Evolutionary conservation across 2,797 vertebrate genomes (phyloP).

Genomic region (Ceryle rudis): DNA sequence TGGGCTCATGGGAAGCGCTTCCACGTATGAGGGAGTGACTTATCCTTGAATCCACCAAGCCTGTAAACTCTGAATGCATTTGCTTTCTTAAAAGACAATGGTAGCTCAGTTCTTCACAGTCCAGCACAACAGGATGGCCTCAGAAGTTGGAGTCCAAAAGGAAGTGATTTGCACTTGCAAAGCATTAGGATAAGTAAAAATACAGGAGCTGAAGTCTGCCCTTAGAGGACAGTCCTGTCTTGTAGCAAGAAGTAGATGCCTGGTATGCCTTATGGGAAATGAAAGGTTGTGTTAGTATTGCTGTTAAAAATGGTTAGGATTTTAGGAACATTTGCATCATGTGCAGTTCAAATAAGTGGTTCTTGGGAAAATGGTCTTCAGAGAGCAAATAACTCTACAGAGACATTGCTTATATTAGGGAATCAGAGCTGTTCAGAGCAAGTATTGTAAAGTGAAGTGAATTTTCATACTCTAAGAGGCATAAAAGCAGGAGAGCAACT

Average conservation of each 20-base stretch:
- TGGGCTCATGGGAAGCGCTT: rapidly evolving
- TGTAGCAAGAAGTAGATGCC: not conserved
- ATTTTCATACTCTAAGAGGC: not conserved
- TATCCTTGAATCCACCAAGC: not conserved
- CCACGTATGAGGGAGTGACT: not conserved
- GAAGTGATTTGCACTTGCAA: not conserved
- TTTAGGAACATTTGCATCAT: not conserved
- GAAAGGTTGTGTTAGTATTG: not conserved
- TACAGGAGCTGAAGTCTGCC: not conserved
- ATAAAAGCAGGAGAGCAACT: not conserved
- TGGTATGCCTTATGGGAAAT: not conserved
- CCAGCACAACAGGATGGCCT: not conserved
- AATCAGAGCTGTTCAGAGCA: not conserved
- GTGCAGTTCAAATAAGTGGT: not conserved
- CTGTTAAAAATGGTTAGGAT: not conserved
- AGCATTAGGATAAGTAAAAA: not conserved
- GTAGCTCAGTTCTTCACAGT: not conserved
- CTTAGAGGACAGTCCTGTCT: not conserved
- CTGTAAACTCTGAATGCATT: not conserved
- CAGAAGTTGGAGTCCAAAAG: not conserved
- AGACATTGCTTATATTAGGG: not conserved
- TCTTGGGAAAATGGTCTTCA: not conserved
- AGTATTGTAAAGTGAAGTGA: not conserved
- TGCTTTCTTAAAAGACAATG: not conserved
- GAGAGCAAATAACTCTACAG: not conserved